These are phyloP conservation scores for Chamaea fasciata DNA, from an alignment of 2,113 vertebrate species.

Conservation along the genomic window DNA sequence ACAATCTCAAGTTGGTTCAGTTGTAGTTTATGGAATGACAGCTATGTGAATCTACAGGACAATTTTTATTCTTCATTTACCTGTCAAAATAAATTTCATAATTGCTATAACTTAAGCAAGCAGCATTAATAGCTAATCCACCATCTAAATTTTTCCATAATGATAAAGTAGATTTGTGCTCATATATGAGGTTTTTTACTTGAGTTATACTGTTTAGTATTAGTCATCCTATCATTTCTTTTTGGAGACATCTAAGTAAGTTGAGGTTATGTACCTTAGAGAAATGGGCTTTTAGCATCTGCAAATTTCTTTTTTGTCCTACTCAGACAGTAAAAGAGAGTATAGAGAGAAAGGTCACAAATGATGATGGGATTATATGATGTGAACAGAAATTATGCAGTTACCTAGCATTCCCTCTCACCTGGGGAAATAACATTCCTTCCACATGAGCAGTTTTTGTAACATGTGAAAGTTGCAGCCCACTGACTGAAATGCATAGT, in stretches of 20 bases:
- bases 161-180: not conserved
- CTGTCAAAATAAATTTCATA: not conserved
- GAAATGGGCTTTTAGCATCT: not conserved
- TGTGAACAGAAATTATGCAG: not conserved
- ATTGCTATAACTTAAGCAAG: not conserved
- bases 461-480: not conserved
- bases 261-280: not conserved
- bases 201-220: not conserved
- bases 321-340: not conserved
- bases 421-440: fast-evolving
- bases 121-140: not conserved
- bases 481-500: not conserved
- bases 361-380: not conserved
- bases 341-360: not conserved
- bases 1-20: not conserved
- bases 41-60: not conserved
- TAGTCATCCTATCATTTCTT: not conserved
- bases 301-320: not conserved
- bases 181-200: not conserved
- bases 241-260: not conserved
- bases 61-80: not conserved
- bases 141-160: not conserved
- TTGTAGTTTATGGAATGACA: not conserved
- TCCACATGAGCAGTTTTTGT: not conserved
- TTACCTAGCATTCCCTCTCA: not conserved